Base-by-base conservation (phyloP, 2,888 invertebrate species). In the Siphlonurus alternatus region DNA sequence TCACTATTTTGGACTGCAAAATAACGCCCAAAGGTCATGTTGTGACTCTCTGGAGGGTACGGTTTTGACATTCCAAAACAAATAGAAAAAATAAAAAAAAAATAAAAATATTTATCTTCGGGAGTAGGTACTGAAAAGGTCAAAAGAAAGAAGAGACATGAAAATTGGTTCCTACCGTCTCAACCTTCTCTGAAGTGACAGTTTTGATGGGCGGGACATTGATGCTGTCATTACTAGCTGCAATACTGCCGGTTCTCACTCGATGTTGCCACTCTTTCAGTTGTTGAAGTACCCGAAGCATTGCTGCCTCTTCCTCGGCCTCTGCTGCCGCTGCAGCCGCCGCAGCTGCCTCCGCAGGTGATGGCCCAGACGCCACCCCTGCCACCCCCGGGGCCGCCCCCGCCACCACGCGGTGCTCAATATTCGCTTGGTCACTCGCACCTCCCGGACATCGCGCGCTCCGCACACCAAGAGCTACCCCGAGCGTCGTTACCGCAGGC, bases 261-360 rank as follows among this genome's bases (percentile, higher is more conserved):
- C 66, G 22, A 61, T 66, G 66, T 53, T 66, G 66, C 66, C 66
- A 66, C 61, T 66, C 66, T 59, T 66, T 66, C 18, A 66, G 63
- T 54, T 66, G 66, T 59, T 64, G 65, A 25, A 66, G 51, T 25
- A 66, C 65, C 62, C 63, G 64, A 23, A 65, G 59, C 66, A 66
- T 66, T 59, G 24, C 65, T 10, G 38, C 38, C 5, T 38, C 68
- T 66, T 71, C 70, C 67, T 66, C 70, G 73, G 73, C 72, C 53
- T 69, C 68, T 72, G 73, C 73, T 69, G 73, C 73, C 67, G 73
- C 72, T 69, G 73, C 73, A 69, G 71, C 73, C 69, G 69, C 70
- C 65, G 68, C 70, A 61, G 66, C 69, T 56, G 69, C 70, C 59
- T 71, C 70, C 67, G 70, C 68, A 59, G 73, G 72, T 67, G 72